Base-by-base conservation (phyloP, 2,797 vertebrate species). In the Telmatherina bonti region DNA sequence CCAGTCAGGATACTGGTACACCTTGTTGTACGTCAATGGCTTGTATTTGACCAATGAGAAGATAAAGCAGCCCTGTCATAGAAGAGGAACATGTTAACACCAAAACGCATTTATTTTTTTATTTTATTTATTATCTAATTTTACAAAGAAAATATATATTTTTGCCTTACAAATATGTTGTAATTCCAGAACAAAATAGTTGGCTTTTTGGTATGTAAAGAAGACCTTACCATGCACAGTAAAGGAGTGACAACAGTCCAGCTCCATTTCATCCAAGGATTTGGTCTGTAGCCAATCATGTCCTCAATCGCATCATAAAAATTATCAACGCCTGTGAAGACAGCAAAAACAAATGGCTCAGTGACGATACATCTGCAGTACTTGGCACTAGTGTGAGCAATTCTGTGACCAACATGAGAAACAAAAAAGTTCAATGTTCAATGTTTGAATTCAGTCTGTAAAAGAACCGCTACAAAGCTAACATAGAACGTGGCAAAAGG, bases 231-330 rank as follows among this genome's bases (percentile, higher is more conserved):
- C 93, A 96, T 89, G 18, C 98, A 99, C 79, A 99, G 96, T 81
- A 96, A 51, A 81, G 98, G 98, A 84, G 98, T 99, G 92, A 98
- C 88, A 58, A 96, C 77, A 87, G 94, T 95, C 98, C 98, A 99
- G 93, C 98, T 97, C 96, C 96, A 98, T 90, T 99, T 99, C 98
- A 99, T 99, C 98, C 98, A 99, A 71, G 96, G 91, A 90, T 97
- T 97, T 77, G 98, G 98, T 93, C 95, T 95, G 90, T 99, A 99
- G 93, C 98, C 98, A 84, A 99, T 97, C 98, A 99, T 99, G 90
- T 99, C 98, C 92, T 99, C 98, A 86, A 99, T 95, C 67, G 96
- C 96, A 89, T 98, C 95, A 87, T 99, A 99, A 93, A 97, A 96
- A 96, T 97, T 98, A 92, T 95, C 93, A 88, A 87, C 94, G 75